These are phyloP conservation scores for Microcaecilia unicolor DNA, from an alignment of 2,797 vertebrate genomes.

Conservation along the genomic window DNA sequence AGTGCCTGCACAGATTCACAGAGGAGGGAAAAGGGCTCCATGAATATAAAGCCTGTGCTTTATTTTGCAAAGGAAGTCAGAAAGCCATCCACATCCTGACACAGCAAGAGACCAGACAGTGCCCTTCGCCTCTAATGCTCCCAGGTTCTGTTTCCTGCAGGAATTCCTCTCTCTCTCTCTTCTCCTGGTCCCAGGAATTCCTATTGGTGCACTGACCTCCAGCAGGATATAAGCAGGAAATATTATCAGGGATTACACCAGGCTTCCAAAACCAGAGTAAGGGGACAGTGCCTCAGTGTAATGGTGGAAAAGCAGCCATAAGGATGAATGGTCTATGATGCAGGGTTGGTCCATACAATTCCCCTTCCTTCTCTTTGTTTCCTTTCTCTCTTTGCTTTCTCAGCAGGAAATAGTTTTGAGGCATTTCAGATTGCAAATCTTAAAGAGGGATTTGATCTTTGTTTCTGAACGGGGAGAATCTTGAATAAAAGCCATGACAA, in stretches of 20 bases:
- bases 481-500: no score
- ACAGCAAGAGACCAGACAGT: slow-evolving; percentile 11
- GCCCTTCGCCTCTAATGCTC: slow-evolving; percentile 20
- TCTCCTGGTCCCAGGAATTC: slow-evolving; percentile 27
- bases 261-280: neutral
- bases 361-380: no score
- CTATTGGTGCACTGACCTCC: slow-evolving; percentile 19
- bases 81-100: slow-evolving; percentile 23
- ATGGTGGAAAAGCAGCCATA: no score
- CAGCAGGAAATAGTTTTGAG: slow-evolving; percentile 24
- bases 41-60: slow-evolving; percentile 16
- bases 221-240: slow-evolving; percentile 40
- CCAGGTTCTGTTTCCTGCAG: slow-evolving; percentile 25
- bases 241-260: slow-evolving; percentile 5
- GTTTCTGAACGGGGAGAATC: accelerated
- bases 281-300: no score
- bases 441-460: neutral
- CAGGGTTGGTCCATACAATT: no score
- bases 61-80: slow-evolving; percentile 30
- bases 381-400: slow-evolving; percentile 9
- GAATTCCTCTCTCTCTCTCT: slow-evolving; percentile 26
- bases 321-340: no score
- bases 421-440: slow-evolving; percentile 1
- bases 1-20: no score
- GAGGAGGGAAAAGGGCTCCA: slow-evolving; percentile 15